A percentile compares a stretch with the other conserved stretches of the same genome.
Evolutionary conservation across 2,888 invertebrate genomes (phyloP).

Genomic region (Ochropacha duplaris): DNA sequence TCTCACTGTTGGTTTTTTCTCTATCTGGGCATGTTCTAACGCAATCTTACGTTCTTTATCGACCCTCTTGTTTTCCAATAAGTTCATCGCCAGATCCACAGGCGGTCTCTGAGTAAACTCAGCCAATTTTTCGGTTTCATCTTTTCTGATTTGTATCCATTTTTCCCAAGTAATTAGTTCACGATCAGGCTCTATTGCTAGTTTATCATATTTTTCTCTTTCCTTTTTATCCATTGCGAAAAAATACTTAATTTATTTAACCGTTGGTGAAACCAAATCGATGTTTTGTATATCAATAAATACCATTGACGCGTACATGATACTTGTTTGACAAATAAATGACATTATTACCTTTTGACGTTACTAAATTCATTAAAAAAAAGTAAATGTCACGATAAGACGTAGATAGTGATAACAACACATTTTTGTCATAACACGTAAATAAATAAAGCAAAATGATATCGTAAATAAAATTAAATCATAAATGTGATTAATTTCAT

Average conservation of each 20-base stretch:
- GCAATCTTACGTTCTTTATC: conserved; percentile 62
- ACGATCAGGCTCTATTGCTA: conserved; percentile 46
- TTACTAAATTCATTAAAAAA: too few relatives aligned
- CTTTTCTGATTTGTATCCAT: conserved; percentile 66
- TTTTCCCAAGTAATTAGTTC: conserved; percentile 68
- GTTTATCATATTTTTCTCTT: conserved; percentile 19
- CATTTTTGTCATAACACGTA: neutral
- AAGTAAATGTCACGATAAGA: neutral
- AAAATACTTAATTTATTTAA: conserved; percentile 3
- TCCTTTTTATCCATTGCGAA: conserved; percentile 11
- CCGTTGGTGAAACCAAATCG: neutral
- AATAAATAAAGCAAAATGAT: neutral
- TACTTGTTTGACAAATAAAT: too few relatives aligned
- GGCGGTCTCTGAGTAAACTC: conserved; percentile 44
- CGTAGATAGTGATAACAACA: neutral
- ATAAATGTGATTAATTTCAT: neutral
- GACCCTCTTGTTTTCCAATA: conserved; percentile 51
- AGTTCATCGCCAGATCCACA: conserved; percentile 66
- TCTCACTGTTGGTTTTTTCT: conserved; percentile 46
- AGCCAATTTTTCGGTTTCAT: conserved; percentile 52
- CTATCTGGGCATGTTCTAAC: conserved; percentile 63
- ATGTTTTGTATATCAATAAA: too few relatives aligned
- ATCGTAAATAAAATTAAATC: neutral
- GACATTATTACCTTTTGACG: too few relatives aligned
- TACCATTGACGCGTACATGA: too few relatives aligned